These are phyloP conservation scores for Ornithorhynchus anatinus DNA, from an alignment of 2,113 vertebrate species.

Conservation along the genomic window DNA sequence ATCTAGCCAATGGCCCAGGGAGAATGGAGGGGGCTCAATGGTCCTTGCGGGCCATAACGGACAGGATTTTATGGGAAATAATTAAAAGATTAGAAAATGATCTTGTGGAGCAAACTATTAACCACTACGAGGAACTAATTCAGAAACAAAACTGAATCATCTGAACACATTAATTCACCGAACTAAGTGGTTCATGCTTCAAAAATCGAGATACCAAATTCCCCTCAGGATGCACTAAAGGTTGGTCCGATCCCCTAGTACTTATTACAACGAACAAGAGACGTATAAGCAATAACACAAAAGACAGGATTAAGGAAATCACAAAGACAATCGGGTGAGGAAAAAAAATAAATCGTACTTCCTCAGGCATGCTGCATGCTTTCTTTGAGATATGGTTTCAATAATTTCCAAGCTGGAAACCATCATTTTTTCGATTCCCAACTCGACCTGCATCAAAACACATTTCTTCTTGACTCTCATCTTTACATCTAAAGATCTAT, in stretches of 20 bases:
- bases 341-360: conserved; percentile 26
- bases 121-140: conserved; percentile 32
- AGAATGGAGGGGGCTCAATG: conserved; percentile 1
- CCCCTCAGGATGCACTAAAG: conserved; percentile 10
- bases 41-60: not conserved
- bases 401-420: conserved; percentile 9
- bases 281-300: conserved; percentile 27
- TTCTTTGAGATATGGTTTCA: too few relatives aligned
- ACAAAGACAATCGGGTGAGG: conserved; percentile 37
- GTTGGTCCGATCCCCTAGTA: conserved; percentile 24
- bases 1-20: not conserved
- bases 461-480: too few relatives aligned
- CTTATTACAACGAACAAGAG: conserved; percentile 35
- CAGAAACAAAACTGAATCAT: conserved; percentile 20
- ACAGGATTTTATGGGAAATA: conserved; percentile 4
- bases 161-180: conserved; percentile 32
- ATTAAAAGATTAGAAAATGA: conserved; percentile 3
- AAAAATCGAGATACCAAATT: conserved; percentile 3
- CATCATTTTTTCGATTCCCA: not conserved
- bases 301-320: conserved; percentile 37
- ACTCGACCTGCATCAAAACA: not conserved
- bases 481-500: too few relatives aligned
- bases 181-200: conserved; percentile 15
- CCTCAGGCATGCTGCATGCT: conserved; percentile 31
- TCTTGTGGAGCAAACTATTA: conserved; percentile 18